Evolutionary conservation across 1,140 invertebrate genomes (phyloP).

Genomic region (Ditylenchus dipsaci): DNA sequence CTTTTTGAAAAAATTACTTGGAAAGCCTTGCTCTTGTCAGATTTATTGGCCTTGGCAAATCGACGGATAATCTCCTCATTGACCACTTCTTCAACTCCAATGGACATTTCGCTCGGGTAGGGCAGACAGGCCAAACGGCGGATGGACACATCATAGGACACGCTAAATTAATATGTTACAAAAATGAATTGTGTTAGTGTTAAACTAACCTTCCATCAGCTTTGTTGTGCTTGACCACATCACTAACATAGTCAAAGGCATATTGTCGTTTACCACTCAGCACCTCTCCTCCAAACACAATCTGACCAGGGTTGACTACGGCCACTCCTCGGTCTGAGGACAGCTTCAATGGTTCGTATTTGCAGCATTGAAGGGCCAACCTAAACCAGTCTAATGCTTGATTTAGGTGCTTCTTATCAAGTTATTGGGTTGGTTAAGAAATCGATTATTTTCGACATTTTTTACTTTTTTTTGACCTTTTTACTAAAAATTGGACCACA

Average conservation of each 20-base stretch:
- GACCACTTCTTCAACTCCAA: conserved; percentile 31
- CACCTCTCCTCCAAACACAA: conserved; percentile 52
- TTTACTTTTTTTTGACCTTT: too few species aligned
- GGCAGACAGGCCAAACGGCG: conserved; percentile 47
- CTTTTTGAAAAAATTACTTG: conserved; percentile 20
- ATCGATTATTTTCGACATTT: too few species aligned
- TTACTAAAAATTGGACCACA: too few species aligned
- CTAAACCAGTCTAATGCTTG: conserved; percentile 13
- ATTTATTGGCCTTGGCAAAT: conserved; percentile 27
- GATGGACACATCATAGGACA: conserved; percentile 48
- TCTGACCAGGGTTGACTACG: conserved; percentile 48
- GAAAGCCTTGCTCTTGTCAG: conserved; percentile 18
- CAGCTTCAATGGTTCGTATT: conserved; percentile 37
- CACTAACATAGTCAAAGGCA: conserved; percentile 54
- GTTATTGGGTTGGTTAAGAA: too few species aligned
- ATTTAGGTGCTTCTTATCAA: too few species aligned
- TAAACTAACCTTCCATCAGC: conserved; percentile 39
- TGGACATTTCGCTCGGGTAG: conserved; percentile 33
- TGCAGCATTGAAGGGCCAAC: conserved; percentile 49
- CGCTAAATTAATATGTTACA: conserved; percentile 10
- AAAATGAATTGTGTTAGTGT: neutral
- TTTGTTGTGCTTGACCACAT: conserved; percentile 39
- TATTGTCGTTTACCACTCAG: conserved; percentile 37
- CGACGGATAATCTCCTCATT: conserved; percentile 28
- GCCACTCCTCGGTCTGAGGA: conserved; percentile 49